Evolutionary conservation across 2,113 vertebrate genomes (phyloP).

Genomic region (Nannospalax galili): DNA sequence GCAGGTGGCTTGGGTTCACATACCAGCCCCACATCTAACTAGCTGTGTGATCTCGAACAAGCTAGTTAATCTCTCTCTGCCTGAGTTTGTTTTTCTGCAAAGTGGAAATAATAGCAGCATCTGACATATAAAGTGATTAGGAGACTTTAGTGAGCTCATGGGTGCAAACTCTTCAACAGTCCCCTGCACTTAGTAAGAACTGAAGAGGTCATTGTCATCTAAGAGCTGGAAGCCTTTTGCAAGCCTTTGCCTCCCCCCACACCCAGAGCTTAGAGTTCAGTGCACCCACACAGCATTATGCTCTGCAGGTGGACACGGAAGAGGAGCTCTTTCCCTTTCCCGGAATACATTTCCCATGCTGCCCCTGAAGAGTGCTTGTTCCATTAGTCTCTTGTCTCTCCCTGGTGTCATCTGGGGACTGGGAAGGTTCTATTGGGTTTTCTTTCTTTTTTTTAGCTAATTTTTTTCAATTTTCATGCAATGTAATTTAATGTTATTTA

Average conservation of each 20-base stretch:
- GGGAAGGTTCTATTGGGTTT: background rate
- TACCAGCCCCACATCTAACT: background rate
- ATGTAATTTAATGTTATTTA: too few species aligned
- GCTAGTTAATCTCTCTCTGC: background rate
- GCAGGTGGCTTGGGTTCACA: background rate
- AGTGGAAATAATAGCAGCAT: background rate
- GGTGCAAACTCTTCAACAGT: background rate
- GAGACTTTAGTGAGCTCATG: background rate
- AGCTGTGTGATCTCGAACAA: background rate
- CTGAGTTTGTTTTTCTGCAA: conserved; percentile 19
- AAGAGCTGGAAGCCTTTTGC: background rate
- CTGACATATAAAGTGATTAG: background rate
- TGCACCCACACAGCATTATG: fast-evolving
- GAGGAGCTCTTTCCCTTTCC: background rate
- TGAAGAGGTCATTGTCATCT: background rate
- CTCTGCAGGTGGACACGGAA: background rate
- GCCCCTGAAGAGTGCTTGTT: background rate
- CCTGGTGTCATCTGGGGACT: background rate
- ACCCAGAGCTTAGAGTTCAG: background rate
- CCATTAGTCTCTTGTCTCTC: fast-evolving
- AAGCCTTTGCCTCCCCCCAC: too few species aligned
- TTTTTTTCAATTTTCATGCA: too few species aligned
- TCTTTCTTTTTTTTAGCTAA: background rate
- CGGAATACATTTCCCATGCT: background rate
- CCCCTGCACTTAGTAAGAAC: background rate